Conservation (phyloP, 2,113 vertebrate species). For the Eulacestoma nigropectus region DNA sequence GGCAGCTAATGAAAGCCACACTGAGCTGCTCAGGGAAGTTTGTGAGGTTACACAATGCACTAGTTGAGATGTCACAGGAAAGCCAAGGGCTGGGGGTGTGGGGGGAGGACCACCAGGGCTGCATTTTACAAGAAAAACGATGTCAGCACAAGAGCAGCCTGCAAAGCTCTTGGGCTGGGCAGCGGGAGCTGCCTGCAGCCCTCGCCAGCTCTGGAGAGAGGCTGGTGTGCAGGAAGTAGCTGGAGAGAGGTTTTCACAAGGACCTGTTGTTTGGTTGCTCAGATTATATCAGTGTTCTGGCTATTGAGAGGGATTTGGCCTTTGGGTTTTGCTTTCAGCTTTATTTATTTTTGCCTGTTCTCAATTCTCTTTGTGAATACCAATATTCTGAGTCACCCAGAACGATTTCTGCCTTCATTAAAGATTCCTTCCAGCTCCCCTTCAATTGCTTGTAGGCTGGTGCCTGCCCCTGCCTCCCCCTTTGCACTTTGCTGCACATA, state of each 20-base stretch:
- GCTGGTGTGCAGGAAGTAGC: slow-evolving; percentile 1
- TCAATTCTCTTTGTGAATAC: slow-evolving; percentile 50
- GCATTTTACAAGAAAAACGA: neutral
- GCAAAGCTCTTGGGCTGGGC: neutral
- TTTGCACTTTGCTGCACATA: neutral
- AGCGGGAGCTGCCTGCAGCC: neutral
- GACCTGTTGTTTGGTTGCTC: slow-evolving; percentile 41
- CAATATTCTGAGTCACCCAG: slow-evolving; percentile 51
- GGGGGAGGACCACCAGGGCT: neutral
- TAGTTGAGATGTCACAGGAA: neutral
- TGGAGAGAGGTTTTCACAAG: slow-evolving; percentile 26
- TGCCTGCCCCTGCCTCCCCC: slow-evolving; percentile 54
- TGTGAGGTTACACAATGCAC: neutral
- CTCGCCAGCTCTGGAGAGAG: accelerated
- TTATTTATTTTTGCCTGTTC: slow-evolving; percentile 57
- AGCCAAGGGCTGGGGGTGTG: neutral
- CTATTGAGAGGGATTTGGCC: slow-evolving; percentile 42
- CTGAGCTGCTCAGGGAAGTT: neutral
- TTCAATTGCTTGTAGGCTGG: slow-evolving; percentile 26
- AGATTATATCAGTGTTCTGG: slow-evolving; percentile 49
- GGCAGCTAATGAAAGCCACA: neutral
- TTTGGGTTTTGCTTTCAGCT: slow-evolving; percentile 42
- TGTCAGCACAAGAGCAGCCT: neutral
- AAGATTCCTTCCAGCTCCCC: slow-evolving; percentile 28
- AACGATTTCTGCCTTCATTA: slow-evolving; percentile 43